These are phyloP conservation scores for Semicossyphus pulcher DNA, from an alignment of 2,113 vertebrate genomes.

Conservation along the genomic window DNA sequence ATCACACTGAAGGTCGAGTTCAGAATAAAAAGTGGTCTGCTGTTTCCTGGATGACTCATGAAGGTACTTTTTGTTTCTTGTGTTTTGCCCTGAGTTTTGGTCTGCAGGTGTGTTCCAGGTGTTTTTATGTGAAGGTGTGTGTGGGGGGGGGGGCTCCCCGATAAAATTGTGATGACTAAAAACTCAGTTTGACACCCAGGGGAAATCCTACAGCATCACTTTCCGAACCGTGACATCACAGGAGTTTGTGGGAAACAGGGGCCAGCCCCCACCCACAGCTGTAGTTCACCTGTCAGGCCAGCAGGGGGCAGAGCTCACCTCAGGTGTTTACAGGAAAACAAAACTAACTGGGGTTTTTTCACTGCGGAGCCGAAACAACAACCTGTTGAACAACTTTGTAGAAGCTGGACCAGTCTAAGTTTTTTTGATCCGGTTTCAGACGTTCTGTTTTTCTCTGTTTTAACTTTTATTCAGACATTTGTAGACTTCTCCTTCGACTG, in stretches of 20 bases:
- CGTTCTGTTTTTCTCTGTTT: too few relatives aligned
- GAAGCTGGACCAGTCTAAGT: too few relatives aligned
- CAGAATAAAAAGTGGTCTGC: too few relatives aligned
- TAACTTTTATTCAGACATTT: too few relatives aligned
- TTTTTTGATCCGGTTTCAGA: too few relatives aligned
- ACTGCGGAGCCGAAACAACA: too few relatives aligned
- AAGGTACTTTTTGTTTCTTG: neutral
- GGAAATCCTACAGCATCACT: conserved; percentile 40
- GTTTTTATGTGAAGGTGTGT: neutral
- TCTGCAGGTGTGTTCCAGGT: conserved; percentile 26
- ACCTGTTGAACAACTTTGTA: too few relatives aligned
- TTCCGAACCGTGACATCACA: conserved; percentile 36
- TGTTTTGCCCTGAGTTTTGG: neutral
- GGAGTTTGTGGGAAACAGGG: conserved; percentile 10
- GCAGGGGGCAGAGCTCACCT: conserved; percentile 56
- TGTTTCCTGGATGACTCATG: neutral
- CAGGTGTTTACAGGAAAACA: neutral
- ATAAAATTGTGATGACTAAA: neutral
- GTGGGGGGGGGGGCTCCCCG: conserved; percentile 13
- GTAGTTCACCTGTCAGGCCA: conserved; percentile 27
- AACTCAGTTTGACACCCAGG: neutral
- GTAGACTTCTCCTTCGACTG: too few relatives aligned
- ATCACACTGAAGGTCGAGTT: too few relatives aligned
- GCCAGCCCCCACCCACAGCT: neutral
- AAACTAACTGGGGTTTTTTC: neutral